These are phyloP conservation scores for Alsophila aescularia DNA, from an alignment of 2,888 invertebrate species.

Conservation along the genomic window DNA sequence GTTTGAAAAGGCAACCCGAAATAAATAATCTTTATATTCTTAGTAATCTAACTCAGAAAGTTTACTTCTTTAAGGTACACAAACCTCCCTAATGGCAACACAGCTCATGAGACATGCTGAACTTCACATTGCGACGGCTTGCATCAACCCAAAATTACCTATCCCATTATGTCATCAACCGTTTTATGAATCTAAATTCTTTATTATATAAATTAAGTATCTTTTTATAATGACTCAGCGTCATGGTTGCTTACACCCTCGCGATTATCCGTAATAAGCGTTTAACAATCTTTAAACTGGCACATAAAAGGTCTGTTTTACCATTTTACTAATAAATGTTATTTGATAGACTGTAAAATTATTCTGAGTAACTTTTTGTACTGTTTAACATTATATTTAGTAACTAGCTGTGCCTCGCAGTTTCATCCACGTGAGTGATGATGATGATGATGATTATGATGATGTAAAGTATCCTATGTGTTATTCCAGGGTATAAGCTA, in stretches of 20 bases:
- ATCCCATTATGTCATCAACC: slow-evolving; percentile 81
- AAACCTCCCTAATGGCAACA: slow-evolving; percentile 15
- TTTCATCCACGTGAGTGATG: too few relatives aligned
- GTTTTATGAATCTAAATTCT: slow-evolving; percentile 79
- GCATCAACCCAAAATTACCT: slow-evolving; percentile 74
- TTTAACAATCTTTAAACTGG: slow-evolving; percentile 59
- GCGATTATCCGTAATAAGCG: slow-evolving; percentile 72
- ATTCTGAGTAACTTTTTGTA: too few relatives aligned
- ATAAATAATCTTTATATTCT: too few relatives aligned
- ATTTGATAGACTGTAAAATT: background rate
- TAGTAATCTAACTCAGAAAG: too few relatives aligned
- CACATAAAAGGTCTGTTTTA: slow-evolving; percentile 10
- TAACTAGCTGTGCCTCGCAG: too few relatives aligned
- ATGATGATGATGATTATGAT: too few relatives aligned
- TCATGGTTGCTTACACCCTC: slow-evolving; percentile 73
- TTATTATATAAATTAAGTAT: slow-evolving; percentile 74
- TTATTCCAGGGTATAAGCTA: too few relatives aligned
- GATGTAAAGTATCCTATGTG: too few relatives aligned
- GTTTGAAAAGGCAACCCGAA: too few relatives aligned
- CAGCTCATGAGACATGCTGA: slow-evolving; percentile 66
- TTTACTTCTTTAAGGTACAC: too few relatives aligned
- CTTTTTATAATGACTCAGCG: slow-evolving; percentile 66
- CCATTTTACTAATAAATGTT: background rate
- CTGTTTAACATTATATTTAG: too few relatives aligned
- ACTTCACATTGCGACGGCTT: slow-evolving; percentile 70